phyloP scores from a whole-genome alignment of 2,888 invertebrate species.

The Rhodophaea formosa region DNA sequence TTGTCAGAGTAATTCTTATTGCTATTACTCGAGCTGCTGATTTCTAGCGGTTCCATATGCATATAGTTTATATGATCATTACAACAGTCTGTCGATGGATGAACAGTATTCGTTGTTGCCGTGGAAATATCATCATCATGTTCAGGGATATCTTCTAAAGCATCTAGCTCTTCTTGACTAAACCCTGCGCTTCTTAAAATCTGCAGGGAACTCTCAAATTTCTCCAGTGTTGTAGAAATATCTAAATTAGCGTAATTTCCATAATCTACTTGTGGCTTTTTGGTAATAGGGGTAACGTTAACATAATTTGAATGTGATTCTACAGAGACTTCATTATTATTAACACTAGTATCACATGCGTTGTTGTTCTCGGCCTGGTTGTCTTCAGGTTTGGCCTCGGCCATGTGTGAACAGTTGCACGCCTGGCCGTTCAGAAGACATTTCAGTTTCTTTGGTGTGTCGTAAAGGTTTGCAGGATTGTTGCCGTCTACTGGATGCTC shows the following conservation, averaged over 20 bases:
- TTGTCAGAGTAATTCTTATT: slow-evolving; percentile 75
- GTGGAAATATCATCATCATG: slow-evolving; percentile 70
- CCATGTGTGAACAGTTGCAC: slow-evolving; percentile 80
- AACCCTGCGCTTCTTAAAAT: slow-evolving; percentile 82
- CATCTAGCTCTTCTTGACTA: slow-evolving; percentile 79
- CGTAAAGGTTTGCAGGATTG: slow-evolving; percentile 82
- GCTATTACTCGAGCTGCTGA: slow-evolving; percentile 62
- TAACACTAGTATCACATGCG: slow-evolving; percentile 53
- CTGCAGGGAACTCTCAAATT: slow-evolving; percentile 89
- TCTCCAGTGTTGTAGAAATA: slow-evolving; percentile 87
- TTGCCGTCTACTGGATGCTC: slow-evolving; percentile 67
- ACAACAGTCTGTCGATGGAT: slow-evolving; percentile 61
- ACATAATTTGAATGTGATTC: slow-evolving; percentile 75
- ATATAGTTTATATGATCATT: slow-evolving; percentile 66
- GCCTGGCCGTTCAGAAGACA: slow-evolving; percentile 82
- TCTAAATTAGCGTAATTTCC: slow-evolving; percentile 88
- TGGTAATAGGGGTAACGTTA: slow-evolving; percentile 66
- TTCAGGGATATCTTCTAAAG: slow-evolving; percentile 71
- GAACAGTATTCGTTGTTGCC: slow-evolving; percentile 63
- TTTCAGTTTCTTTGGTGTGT: slow-evolving; percentile 88
- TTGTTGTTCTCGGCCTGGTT: slow-evolving; percentile 42
- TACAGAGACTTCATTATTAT: slow-evolving; percentile 39
- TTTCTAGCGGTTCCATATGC: slow-evolving; percentile 67
- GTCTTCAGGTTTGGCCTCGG: slow-evolving; percentile 78
- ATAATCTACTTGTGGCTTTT: slow-evolving; percentile 62